Evolutionary conservation across 2,113 vertebrate genomes (phyloP), one percentile per base, ranked within the genome.

Genomic region (Zingel zingel): DNA sequence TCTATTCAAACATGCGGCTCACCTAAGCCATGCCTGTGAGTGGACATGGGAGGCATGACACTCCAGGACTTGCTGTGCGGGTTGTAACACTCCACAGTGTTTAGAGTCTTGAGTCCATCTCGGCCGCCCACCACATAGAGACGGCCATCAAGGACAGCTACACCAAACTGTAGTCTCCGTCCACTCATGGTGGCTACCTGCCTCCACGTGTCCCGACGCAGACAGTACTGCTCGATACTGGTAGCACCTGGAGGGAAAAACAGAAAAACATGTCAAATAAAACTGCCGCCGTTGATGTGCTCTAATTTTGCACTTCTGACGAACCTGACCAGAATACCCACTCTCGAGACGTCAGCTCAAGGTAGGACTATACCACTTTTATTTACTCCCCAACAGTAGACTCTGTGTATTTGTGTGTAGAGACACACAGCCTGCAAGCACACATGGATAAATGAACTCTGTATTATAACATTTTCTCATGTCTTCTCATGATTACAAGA

Each of bases 11-110:
- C 13, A n/a, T 13, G 15, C 13, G 18, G 21, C 85, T 82, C 56
- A 99, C 98, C 98, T 50, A 99, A 96, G 59, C 98, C 98, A 0
- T 99, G 98, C 77, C 98, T 96, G 83, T 99, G 98, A 13, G 98
- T 99, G 63, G 98, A 99, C 98, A 99, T 99, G 18, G 98, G 97
- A 2, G 98, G 98, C 98, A 99, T 98, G 87, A 99, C 96, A 45
- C 97, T 99, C 98, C 98, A 99, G 13, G 96, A 96, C 94, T 98
- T 98, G 67, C 97, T 98, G 90, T 96, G 97, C 3, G 98, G 98
- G 85, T 99, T 99, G 93, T 99, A 99, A 90, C 98, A 99, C 85
- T 99, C 98, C 78, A 99, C 98, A 0, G 97, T 99, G 93, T 99
- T 99, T 65, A 99, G 93, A 2, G 98, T 99, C 94, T 99, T 99